Evolutionary conservation across 2,888 invertebrate genomes (phyloP).

Genomic region (Lasioglossum leucozonium): DNA sequence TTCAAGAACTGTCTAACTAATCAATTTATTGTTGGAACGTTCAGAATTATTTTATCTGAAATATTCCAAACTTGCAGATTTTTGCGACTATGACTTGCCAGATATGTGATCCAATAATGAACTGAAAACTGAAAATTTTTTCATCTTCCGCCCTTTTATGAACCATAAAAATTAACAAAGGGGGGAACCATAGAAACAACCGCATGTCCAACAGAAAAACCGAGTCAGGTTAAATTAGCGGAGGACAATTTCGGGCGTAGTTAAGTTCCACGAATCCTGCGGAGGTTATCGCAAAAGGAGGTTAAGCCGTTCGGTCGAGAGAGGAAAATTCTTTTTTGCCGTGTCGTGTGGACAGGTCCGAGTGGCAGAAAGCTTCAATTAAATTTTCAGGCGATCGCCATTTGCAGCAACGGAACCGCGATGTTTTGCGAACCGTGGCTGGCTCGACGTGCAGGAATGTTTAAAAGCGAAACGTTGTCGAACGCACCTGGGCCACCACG

Average conservation of each 20-base stretch:
- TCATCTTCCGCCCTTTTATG: no score
- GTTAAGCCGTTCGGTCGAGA: background rate
- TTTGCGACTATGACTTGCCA: no score
- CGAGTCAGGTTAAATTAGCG: background rate
- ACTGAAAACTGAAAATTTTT: background rate
- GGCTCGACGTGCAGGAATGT: background rate
- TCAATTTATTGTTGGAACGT: no score
- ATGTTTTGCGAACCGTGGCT: slow-evolving; percentile 18
- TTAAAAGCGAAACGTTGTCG: slow-evolving; percentile 33
- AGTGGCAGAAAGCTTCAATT: slow-evolving; percentile 28
- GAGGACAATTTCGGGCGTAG: background rate
- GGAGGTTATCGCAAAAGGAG: background rate
- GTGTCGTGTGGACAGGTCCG: background rate
- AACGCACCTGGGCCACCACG: background rate
- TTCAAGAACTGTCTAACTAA: background rate
- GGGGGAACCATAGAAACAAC: background rate
- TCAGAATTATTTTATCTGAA: no score
- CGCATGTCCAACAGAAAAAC: background rate
- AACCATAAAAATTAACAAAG: background rate
- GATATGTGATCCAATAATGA: background rate
- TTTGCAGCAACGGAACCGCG: slow-evolving; percentile 9
- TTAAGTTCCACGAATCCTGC: background rate
- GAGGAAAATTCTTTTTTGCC: background rate
- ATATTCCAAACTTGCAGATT: no score
- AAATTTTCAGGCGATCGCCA: slow-evolving; percentile 46